Evolutionary conservation across 2,113 vertebrate genomes (phyloP).

Genomic region (Lagenorhynchus albirostris): DNA sequence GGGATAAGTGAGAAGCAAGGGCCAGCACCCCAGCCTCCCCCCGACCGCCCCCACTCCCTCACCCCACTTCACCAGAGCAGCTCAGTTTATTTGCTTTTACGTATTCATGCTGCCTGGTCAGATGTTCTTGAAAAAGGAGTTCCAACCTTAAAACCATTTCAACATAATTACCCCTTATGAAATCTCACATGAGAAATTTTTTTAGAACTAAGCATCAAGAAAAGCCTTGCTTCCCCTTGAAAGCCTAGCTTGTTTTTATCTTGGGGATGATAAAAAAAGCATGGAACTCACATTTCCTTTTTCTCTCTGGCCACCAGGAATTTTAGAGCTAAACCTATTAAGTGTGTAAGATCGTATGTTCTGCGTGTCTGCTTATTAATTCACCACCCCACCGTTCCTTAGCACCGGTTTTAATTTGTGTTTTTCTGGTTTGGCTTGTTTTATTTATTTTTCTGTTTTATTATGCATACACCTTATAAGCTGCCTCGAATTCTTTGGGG

Average conservation of each 20-base stretch:
- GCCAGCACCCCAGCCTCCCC: neutral
- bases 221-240: neutral
- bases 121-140: neutral
- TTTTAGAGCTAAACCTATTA: neutral
- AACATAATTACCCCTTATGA: neutral
- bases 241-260: neutral
- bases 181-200: neutral
- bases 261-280: neutral
- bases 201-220: neutral
- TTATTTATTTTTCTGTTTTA: neutral
- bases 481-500: neutral
- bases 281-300: neutral
- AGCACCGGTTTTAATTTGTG: neutral
- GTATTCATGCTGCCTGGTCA: neutral
- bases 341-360: neutral
- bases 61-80: neutral
- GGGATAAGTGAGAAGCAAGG: neutral
- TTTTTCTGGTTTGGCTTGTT: neutral
- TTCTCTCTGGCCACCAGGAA: slow-evolving; percentile 20
- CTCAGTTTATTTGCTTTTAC: neutral
- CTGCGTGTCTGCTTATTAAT: neutral
- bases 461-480: neutral
- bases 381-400: neutral
- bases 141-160: neutral
- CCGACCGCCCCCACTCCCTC: no score